A percentile compares a stretch with the other conserved stretches of the same genome.
These are phyloP conservation scores for Clamator glandarius DNA, from an alignment of 2,797 vertebrate genomes.

Conservation along the genomic window DNA sequence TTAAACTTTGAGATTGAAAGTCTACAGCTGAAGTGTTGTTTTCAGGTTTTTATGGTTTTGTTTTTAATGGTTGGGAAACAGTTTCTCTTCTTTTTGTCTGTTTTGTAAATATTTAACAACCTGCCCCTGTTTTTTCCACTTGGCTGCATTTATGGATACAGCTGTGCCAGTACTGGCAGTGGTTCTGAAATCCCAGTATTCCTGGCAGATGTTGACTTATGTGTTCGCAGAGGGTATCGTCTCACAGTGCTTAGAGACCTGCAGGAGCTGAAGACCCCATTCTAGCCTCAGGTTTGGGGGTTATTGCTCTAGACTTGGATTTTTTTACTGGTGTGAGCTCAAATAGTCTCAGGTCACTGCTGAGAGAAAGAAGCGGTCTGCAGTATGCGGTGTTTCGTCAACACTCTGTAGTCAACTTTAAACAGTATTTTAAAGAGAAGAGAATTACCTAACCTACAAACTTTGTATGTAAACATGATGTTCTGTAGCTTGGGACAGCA, in stretches of 20 bases:
- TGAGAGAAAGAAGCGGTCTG: background rate
- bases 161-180: background rate
- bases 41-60: background rate
- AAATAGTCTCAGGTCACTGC: background rate
- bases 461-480: background rate
- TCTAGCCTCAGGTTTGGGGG: background rate
- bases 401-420: background rate
- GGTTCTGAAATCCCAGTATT: background rate
- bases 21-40: background rate
- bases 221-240: background rate
- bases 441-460: background rate
- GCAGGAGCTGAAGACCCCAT: background rate
- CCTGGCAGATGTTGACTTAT: background rate
- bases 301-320: background rate
- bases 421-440: slow-evolving; percentile 1
- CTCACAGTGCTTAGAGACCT: background rate
- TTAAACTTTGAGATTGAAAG: background rate
- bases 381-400: background rate
- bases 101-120: background rate
- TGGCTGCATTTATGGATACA: background rate
- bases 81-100: background rate
- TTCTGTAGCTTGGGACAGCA: background rate
- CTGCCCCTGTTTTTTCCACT: background rate
- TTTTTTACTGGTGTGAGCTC: background rate
- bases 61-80: background rate